These are phyloP conservation scores for Hippocampus kuda DNA, from an alignment of 2,797 vertebrate species.

Conservation along the genomic window DNA sequence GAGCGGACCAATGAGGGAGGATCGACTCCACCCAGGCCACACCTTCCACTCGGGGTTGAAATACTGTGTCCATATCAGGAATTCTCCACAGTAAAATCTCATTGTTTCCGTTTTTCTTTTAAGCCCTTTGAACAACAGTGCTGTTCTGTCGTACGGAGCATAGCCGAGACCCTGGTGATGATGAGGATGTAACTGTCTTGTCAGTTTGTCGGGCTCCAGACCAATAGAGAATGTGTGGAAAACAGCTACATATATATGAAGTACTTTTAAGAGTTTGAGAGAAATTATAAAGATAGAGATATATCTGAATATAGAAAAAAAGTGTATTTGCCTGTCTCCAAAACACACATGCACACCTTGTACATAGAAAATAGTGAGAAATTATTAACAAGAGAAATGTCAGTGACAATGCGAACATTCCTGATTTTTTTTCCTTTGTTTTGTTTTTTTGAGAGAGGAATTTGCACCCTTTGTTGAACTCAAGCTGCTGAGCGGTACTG, in stretches of 20 bases:
- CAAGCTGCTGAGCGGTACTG: slow-evolving; percentile 65
- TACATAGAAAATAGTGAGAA: slow-evolving; percentile 77
- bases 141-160: slow-evolving; percentile 65
- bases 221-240: slow-evolving; percentile 69
- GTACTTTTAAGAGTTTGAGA: slow-evolving; percentile 65
- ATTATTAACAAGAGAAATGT: slow-evolving; percentile 46
- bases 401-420: slow-evolving; percentile 65
- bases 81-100: slow-evolving; percentile 52
- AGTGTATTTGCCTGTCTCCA: slow-evolving; percentile 62
- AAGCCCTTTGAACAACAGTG: slow-evolving; percentile 56
- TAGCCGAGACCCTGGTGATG: slow-evolving; percentile 61
- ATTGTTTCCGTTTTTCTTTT: slow-evolving; percentile 41
- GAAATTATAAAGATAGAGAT: slow-evolving; percentile 66
- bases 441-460: slow-evolving; percentile 29
- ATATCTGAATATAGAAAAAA: slow-evolving; percentile 59
- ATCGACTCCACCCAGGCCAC: slow-evolving; percentile 74
- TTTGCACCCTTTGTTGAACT: slow-evolving; percentile 42
- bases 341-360: slow-evolving; percentile 56
- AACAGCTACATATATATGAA: slow-evolving; percentile 72
- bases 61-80: slow-evolving; percentile 73
- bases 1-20: slow-evolving; percentile 46
- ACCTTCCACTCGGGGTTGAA: slow-evolving; percentile 76
- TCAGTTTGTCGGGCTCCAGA: slow-evolving; percentile 70
- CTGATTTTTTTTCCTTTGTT: slow-evolving; percentile 45
- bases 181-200: slow-evolving; percentile 80